Evolutionary conservation across 2,113 vertebrate species (phyloP).

Genomic region (Proteles cristata): DNA sequence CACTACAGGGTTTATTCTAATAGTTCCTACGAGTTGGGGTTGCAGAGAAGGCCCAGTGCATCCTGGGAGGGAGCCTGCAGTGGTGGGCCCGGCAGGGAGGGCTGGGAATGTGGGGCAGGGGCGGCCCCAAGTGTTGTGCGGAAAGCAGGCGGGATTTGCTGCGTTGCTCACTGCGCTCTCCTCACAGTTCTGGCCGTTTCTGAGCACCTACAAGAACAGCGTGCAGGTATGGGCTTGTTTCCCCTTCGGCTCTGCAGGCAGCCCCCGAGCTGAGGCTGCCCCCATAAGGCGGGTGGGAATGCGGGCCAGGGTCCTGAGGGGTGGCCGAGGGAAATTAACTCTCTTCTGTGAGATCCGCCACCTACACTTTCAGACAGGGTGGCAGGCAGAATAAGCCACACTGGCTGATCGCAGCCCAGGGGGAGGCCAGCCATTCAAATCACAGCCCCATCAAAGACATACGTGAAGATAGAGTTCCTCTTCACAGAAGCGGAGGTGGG

Average conservation of each 20-base stretch:
- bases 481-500: background rate
- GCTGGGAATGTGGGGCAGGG: too few relatives aligned
- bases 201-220: conserved; percentile 86
- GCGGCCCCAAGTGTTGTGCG: background rate
- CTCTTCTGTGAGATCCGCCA: background rate
- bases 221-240: conserved; percentile 59
- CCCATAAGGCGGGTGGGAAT: background rate
- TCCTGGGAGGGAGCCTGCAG: background rate
- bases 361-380: background rate
- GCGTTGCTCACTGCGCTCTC: background rate
- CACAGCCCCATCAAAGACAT: background rate
- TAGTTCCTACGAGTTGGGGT: background rate
- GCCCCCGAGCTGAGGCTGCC: background rate
- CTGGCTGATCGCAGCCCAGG: background rate
- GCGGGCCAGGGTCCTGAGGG: background rate
- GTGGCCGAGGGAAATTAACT: too few relatives aligned
- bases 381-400: background rate
- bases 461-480: background rate
- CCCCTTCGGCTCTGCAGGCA: background rate
- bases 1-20: background rate
- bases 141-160: background rate
- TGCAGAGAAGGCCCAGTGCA: background rate
- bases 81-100: background rate
- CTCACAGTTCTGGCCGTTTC: conserved; percentile 82
- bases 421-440: background rate